These are phyloP conservation scores for Progne subis DNA, from an alignment of 2,113 vertebrate species.

Conservation along the genomic window DNA sequence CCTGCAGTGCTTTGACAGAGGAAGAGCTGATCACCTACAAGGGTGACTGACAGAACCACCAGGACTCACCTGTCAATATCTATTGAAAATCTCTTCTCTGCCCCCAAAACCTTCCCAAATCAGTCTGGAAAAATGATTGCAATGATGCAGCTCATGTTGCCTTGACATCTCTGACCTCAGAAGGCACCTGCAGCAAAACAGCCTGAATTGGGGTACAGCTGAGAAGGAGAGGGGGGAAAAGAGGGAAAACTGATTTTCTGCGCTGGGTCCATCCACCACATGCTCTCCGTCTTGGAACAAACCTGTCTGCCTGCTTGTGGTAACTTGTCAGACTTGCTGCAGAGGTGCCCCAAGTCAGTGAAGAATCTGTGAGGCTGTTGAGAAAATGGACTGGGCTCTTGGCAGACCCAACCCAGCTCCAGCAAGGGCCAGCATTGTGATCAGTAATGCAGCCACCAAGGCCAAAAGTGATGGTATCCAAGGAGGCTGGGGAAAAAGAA, in stretches of 20 bases:
- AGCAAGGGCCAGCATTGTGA: not conserved
- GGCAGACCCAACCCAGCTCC: not conserved
- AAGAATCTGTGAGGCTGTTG: not conserved
- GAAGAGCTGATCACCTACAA: conserved; percentile 15
- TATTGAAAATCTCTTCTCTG: conserved; percentile 4
- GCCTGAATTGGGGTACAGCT: not conserved
- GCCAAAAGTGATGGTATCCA: not conserved
- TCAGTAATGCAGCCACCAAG: not conserved
- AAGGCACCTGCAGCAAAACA: not conserved
- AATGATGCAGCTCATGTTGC: not conserved
- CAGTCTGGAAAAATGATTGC: not conserved
- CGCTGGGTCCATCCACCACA: not conserved
- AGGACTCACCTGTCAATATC: not conserved
- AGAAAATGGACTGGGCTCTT: not conserved
- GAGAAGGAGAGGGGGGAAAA: not conserved
- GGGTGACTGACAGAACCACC: not conserved
- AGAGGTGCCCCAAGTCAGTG: not conserved
- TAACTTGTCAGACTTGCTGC: not conserved
- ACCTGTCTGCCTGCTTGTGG: not conserved
- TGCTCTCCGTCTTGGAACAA: not conserved
- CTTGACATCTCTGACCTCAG: not conserved
- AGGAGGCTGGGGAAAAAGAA: not conserved
- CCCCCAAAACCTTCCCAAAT: not conserved
- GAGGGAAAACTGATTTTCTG: not conserved
- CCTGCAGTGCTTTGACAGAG: not conserved